A percentile compares a stretch with the other conserved stretches of the same genome.
phyloP scores from a whole-genome alignment of 2,888 invertebrate genomes.

The Cephus nigrinus region DNA sequence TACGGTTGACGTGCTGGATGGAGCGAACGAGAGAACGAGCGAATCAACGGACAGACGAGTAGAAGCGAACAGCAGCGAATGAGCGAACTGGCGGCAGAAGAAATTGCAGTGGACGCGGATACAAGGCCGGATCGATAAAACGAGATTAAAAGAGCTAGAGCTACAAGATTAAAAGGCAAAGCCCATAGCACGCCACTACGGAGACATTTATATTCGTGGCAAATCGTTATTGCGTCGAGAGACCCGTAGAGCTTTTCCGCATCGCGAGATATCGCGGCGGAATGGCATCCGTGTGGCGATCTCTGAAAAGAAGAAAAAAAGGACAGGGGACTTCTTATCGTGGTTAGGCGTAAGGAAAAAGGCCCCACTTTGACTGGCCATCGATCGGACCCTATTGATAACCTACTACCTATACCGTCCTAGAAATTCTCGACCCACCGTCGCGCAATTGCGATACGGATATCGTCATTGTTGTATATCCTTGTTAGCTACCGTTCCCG shows the following conservation, averaged over 20 bases:
- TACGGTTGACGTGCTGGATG: neutral
- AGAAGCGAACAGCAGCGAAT: neutral
- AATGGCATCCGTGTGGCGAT: neutral
- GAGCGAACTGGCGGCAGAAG: slow-evolving; percentile 15
- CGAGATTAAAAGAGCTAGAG: slow-evolving; percentile 54
- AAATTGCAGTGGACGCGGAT: slow-evolving; percentile 43
- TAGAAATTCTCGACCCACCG: neutral
- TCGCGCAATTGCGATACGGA: neutral
- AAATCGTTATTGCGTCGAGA: slow-evolving; percentile 44
- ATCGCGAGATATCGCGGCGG: neutral
- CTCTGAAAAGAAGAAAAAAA: neutral
- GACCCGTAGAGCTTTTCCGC: neutral
- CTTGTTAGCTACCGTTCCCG: neutral
- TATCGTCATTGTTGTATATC: neutral
- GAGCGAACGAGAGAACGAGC: neutral
- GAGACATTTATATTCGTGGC: slow-evolving; percentile 49
- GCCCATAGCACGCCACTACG: slow-evolving; percentile 29
- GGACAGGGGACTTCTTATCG: neutral
- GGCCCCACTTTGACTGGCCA: neutral
- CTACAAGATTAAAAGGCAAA: slow-evolving; percentile 54
- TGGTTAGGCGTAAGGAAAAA: neutral
- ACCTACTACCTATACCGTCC: neutral
- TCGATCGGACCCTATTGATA: neutral
- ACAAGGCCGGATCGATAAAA: slow-evolving; percentile 39
- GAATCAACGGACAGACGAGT: slow-evolving; percentile 26